Evolutionary conservation across 2,113 vertebrate genomes (phyloP).

Genomic region (Phyllopteryx taeniolatus): DNA sequence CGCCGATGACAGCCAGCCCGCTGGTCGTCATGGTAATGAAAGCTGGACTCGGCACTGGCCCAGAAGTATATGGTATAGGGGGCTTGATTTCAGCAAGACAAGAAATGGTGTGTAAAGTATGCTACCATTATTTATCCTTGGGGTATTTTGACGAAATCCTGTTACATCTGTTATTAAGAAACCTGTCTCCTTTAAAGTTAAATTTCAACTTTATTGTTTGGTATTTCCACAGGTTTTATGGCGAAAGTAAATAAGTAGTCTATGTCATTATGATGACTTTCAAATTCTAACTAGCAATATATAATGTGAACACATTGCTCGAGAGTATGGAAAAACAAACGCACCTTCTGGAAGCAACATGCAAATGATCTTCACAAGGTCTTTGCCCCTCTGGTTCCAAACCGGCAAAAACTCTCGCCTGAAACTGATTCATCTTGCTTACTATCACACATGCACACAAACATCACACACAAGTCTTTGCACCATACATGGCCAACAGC

Average conservation of each 20-base stretch:
- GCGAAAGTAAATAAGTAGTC: background rate
- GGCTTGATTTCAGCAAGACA: background rate
- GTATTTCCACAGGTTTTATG: background rate
- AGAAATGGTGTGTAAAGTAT: background rate
- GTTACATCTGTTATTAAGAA: background rate
- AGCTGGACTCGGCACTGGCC: no score
- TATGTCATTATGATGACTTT: background rate
- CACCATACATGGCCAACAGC: constrained; percentile 66
- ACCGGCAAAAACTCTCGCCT: background rate
- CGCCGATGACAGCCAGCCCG: no score
- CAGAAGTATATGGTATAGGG: no score
- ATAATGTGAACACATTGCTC: background rate
- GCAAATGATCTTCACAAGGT: constrained; percentile 31
- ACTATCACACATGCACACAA: constrained; percentile 23
- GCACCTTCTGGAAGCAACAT: constrained; percentile 9
- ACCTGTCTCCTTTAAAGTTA: background rate
- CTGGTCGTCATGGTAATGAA: no score
- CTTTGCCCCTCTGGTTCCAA: constrained; percentile 12
- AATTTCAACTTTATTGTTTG: background rate
- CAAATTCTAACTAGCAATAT: background rate
- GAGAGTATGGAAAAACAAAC: constrained; percentile 9
- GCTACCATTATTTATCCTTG: background rate
- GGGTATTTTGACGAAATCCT: background rate
- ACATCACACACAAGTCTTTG: constrained; percentile 28
- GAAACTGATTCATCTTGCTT: constrained; percentile 10